Conservation (phyloP, 2,113 vertebrate genomes). For the Takifugu bimaculatus region DNA sequence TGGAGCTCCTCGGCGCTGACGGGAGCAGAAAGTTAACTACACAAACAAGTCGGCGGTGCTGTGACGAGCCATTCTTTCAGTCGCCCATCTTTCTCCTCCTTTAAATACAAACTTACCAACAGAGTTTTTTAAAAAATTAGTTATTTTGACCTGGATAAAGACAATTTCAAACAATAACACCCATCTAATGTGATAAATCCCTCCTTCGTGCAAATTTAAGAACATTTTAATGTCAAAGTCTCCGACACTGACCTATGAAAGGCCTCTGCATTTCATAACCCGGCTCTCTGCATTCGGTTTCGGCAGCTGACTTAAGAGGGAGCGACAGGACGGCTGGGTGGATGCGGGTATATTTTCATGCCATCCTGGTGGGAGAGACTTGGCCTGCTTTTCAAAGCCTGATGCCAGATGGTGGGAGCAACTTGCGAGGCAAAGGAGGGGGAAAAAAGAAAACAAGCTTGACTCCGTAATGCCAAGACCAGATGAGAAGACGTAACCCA, state of each 20-base stretch:
- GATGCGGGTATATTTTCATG: conserved; percentile 67
- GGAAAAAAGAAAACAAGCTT: conserved; percentile 58
- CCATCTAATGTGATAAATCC: conserved; percentile 3
- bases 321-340: conserved; percentile 55
- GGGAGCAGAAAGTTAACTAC: conserved; percentile 69
- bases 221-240: not conserved
- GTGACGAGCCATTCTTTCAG: conserved; percentile 22
- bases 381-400: conserved; percentile 76
- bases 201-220: conserved; percentile 6
- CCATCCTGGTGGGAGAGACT: conserved; percentile 74
- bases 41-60: conserved; percentile 53
- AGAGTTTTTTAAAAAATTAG: too few relatives aligned
- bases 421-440: conserved; percentile 69
- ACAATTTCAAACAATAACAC: conserved; percentile 4
- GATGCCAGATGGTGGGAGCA: conserved; percentile 70
- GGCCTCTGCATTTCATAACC: conserved; percentile 12
- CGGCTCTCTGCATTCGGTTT: conserved; percentile 37
- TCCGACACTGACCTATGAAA: conserved; percentile 18
- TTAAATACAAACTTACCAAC: not conserved
- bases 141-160: conserved; percentile 29
- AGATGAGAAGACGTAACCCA: conserved; percentile 69
- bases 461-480: conserved; percentile 68
- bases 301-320: conserved; percentile 56
- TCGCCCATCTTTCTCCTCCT: conserved; percentile 21
- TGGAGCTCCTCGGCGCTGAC: conserved; percentile 58